Evolutionary conservation across 1,140 invertebrate genomes (phyloP).

Genomic region (Hylyphantes graminicola): DNA sequence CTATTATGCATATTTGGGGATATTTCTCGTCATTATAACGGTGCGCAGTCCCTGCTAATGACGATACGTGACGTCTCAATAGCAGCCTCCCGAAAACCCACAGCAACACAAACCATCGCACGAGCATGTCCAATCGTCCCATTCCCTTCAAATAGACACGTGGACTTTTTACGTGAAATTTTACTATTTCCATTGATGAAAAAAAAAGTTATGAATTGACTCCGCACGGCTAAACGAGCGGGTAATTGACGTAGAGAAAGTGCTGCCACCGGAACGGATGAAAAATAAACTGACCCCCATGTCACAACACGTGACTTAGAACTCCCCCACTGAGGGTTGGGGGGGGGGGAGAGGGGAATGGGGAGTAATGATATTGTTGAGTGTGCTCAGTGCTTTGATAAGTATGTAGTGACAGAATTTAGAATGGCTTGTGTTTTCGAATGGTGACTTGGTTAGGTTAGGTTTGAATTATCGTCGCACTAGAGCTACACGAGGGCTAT

Average conservation of each 20-base stretch:
- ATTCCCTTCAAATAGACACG: slow-evolving; percentile 28
- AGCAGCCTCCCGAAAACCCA: not conserved
- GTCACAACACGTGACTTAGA: slow-evolving; percentile 15
- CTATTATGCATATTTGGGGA: not conserved
- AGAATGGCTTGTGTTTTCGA: not conserved
- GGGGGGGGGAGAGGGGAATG: too few relatives aligned
- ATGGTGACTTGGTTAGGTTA: not conserved
- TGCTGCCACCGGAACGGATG: slow-evolving; percentile 26
- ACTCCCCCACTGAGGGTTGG: not conserved
- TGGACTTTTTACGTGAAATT: not conserved
- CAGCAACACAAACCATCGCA: not conserved
- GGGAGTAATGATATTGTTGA: too few relatives aligned
- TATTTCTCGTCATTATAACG: not conserved
- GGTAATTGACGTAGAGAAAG: slow-evolving; percentile 22
- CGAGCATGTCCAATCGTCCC: slow-evolving; percentile 16
- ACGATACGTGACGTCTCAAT: slow-evolving; percentile 23
- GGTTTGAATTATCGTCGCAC: too few relatives aligned
- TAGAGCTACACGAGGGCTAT: too few relatives aligned
- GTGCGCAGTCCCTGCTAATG: not conserved
- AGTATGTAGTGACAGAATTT: not conserved
- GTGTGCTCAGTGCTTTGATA: not conserved
- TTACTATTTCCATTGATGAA: not conserved
- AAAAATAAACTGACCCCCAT: slow-evolving; percentile 40
- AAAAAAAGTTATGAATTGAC: slow-evolving; percentile 40
- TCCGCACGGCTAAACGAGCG: slow-evolving; percentile 30